phyloP scores from a whole-genome alignment of 2,888 invertebrate species.

The Diarsia rubi region DNA sequence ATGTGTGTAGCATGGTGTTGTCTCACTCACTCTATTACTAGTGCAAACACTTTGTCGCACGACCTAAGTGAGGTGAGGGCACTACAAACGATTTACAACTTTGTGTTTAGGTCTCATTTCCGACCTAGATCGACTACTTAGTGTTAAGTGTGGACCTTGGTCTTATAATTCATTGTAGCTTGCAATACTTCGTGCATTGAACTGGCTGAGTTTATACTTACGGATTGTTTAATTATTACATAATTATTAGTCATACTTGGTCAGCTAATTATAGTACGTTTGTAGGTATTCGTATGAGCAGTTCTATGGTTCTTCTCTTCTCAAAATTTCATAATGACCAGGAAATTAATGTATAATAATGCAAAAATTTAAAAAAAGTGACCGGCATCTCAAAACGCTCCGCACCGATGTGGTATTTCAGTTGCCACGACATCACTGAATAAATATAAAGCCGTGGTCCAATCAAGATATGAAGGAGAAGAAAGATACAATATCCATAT shows the following conservation, averaged over 20 bases:
- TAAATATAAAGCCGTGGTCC: neutral
- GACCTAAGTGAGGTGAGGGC: neutral
- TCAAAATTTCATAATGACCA: neutral
- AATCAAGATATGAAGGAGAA: neutral
- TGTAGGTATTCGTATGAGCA: neutral
- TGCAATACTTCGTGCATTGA: conserved; percentile 50
- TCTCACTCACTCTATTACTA: neutral
- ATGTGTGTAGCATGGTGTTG: neutral
- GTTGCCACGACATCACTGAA: too few relatives aligned
- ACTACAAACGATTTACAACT: neutral
- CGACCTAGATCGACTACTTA: conserved; percentile 57
- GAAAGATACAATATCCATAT: neutral
- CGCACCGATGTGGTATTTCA: neutral
- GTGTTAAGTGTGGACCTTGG: conserved; percentile 52
- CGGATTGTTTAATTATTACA: conserved; percentile 10
- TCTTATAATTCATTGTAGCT: conserved; percentile 26
- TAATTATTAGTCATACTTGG: neutral
- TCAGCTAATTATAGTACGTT: conserved; percentile 4
- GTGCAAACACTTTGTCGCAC: neutral
- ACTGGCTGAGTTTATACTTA: conserved; percentile 16
- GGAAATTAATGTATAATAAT: neutral
- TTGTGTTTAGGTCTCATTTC: conserved; percentile 52
- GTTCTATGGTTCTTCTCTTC: too few relatives aligned
- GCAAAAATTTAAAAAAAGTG: neutral
- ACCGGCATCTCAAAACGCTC: neutral